A percentile compares a stretch with the other conserved stretches of the same genome.
Evolutionary conservation across 2,797 vertebrate species (phyloP).

Genomic region (Chlorospingus semifuscus): DNA sequence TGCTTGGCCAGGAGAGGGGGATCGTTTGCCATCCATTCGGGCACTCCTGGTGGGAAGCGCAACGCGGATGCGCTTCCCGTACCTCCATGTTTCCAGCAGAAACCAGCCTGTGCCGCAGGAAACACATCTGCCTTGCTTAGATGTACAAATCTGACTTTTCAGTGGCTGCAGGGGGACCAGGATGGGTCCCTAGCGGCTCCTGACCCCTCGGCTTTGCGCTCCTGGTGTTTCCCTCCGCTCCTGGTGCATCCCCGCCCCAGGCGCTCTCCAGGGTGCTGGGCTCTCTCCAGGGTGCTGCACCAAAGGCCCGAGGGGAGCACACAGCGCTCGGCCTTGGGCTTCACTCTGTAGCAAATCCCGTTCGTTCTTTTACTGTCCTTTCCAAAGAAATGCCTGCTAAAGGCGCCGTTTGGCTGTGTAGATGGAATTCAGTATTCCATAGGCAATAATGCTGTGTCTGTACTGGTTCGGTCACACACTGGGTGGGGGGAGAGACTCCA

Average conservation of each 20-base stretch:
- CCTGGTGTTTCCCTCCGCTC: rapidly evolving
- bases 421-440: rapidly evolving
- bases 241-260: background rate
- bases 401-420: rapidly evolving
- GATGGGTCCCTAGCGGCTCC: rapidly evolving
- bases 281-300: background rate
- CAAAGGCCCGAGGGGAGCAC: rapidly evolving
- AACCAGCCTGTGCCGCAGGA: background rate
- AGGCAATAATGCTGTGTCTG: rapidly evolving
- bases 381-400: rapidly evolving
- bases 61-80: rapidly evolving
- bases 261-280: background rate
- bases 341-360: rapidly evolving
- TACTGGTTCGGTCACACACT: rapidly evolving
- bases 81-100: background rate
- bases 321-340: background rate
- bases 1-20: constrained; percentile 66
- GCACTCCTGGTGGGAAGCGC: rapidly evolving
- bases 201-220: rapidly evolving
- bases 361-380: rapidly evolving
- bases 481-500: background rate
- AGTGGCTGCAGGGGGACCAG: too few relatives aligned
- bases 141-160: background rate
- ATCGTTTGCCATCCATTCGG: background rate
- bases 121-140: too few relatives aligned